These are phyloP conservation scores for Coptodon bakossiorum DNA, from an alignment of 2,113 vertebrate species.

Conservation along the genomic window DNA sequence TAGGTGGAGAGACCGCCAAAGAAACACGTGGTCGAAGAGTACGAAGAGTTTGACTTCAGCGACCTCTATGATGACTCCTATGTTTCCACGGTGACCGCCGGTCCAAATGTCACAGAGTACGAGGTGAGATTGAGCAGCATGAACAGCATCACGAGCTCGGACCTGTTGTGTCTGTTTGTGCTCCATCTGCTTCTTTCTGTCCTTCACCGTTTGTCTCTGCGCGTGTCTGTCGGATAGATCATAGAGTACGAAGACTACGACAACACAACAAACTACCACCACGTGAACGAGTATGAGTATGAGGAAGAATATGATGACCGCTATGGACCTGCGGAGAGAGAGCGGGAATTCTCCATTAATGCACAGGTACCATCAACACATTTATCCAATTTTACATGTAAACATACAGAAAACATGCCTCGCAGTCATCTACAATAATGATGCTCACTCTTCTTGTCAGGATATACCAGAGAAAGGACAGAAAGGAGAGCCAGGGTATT, in stretches of 20 bases:
- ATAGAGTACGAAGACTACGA: constrained; percentile 71
- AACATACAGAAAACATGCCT: neutral
- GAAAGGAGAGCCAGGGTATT: constrained; percentile 86
- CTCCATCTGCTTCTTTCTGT: neutral
- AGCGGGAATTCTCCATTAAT: constrained; percentile 46
- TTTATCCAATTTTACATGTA: neutral
- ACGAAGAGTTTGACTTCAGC: constrained; percentile 64
- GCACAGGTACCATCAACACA: constrained; percentile 36
- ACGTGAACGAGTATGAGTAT: constrained; percentile 61
- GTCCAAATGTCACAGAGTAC: constrained; percentile 60
- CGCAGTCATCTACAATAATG: neutral
- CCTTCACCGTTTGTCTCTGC: neutral
- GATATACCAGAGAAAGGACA: constrained; percentile 86
- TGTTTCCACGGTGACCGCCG: constrained; percentile 51
- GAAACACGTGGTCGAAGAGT: constrained; percentile 53
- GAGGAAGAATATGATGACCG: constrained; percentile 71
- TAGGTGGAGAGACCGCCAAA: constrained; percentile 51
- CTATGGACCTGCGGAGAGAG: constrained; percentile 68
- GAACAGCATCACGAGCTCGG: neutral
- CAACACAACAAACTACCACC: constrained; percentile 51
- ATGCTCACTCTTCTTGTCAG: neutral
- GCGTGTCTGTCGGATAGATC: constrained; percentile 19
- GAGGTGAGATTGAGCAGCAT: constrained; percentile 62
- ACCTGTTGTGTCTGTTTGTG: neutral
- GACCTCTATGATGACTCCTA: constrained; percentile 60